A percentile compares a stretch with the other conserved stretches of the same genome.
Evolutionary conservation across 2,797 vertebrate genomes (phyloP).

Genomic region (Dallia pectoralis): DNA sequence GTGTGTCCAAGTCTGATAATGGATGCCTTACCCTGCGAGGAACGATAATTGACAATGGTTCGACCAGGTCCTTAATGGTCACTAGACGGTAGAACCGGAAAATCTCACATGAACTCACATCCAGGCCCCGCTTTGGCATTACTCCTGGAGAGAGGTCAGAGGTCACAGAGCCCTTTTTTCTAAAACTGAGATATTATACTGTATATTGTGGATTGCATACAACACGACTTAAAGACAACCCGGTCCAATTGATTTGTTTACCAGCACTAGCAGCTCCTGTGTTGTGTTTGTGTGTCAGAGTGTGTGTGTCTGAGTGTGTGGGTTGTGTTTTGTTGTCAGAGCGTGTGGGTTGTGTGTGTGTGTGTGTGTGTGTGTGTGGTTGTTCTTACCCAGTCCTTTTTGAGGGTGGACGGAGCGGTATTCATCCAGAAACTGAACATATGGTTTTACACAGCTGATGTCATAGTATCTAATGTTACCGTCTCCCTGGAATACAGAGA

Average conservation of each 20-base stretch:
- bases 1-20: not conserved
- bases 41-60: conserved; percentile 88
- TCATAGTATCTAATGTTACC: conserved; percentile 77
- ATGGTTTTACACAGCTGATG: conserved; percentile 83
- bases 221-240: no score
- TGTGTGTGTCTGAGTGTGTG: conserved; percentile 16
- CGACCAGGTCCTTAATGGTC: conserved; percentile 72
- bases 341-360: conserved; percentile 9
- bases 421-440: conserved; percentile 85
- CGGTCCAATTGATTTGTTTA: not conserved
- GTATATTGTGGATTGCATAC: no score
- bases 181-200: no score
- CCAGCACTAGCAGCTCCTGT: not conserved
- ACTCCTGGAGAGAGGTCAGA: conserved; percentile 65
- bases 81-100: conserved; percentile 91
- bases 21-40: conserved; percentile 76
- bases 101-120: conserved; percentile 84
- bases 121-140: conserved; percentile 91
- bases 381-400: conserved; percentile 90
- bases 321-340: conserved; percentile 51
- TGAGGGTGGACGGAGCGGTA: conserved; percentile 84
- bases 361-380: conserved; percentile 28
- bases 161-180: no score
- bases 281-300: conserved; percentile 2
- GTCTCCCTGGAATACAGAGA: conserved; percentile 66